Evolutionary conservation across 2,888 invertebrate genomes (phyloP).

Genomic region (Cheiracanthium punctorium): DNA sequence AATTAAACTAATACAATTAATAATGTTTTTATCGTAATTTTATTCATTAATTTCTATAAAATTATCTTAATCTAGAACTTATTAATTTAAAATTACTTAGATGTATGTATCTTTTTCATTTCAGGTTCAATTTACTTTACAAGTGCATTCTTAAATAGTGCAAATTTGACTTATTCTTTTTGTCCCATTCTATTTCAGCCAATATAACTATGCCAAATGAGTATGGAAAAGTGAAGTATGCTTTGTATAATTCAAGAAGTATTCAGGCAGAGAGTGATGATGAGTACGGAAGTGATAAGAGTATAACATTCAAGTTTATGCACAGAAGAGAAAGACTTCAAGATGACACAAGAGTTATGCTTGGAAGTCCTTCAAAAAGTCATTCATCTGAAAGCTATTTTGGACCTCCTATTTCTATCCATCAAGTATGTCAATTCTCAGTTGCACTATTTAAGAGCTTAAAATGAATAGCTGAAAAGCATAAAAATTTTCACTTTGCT

Average conservation of each 20-base stretch:
- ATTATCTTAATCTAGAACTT: too few relatives aligned
- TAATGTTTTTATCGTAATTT: too few relatives aligned
- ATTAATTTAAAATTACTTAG: too few relatives aligned
- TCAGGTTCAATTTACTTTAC: too few relatives aligned
- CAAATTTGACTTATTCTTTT: too few relatives aligned
- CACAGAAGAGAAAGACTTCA: slow-evolving; percentile 18
- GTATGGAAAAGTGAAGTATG: slow-evolving; percentile 60
- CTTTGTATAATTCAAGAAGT: slow-evolving; percentile 43
- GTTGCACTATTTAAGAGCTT: too few relatives aligned
- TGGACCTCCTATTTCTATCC: slow-evolving; percentile 24
- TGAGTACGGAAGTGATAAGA: slow-evolving; percentile 38
- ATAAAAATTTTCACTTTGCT: too few relatives aligned
- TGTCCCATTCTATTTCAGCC: not conserved
- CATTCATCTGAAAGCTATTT: slow-evolving; percentile 20
- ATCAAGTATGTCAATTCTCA: slow-evolving; percentile 48
- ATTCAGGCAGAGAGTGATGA: slow-evolving; percentile 56
- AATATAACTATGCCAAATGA: slow-evolving; percentile 32
- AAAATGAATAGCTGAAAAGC: too few relatives aligned
- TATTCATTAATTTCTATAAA: too few relatives aligned
- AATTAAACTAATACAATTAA: too few relatives aligned
- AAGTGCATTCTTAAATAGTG: too few relatives aligned
- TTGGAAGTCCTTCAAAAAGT: slow-evolving; percentile 11
- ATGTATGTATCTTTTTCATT: too few relatives aligned
- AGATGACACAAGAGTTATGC: slow-evolving; percentile 30
- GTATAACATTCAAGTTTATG: slow-evolving; percentile 18